Conservation (phyloP, 2,113 vertebrate genomes). For the Melospiza melodia region DNA sequence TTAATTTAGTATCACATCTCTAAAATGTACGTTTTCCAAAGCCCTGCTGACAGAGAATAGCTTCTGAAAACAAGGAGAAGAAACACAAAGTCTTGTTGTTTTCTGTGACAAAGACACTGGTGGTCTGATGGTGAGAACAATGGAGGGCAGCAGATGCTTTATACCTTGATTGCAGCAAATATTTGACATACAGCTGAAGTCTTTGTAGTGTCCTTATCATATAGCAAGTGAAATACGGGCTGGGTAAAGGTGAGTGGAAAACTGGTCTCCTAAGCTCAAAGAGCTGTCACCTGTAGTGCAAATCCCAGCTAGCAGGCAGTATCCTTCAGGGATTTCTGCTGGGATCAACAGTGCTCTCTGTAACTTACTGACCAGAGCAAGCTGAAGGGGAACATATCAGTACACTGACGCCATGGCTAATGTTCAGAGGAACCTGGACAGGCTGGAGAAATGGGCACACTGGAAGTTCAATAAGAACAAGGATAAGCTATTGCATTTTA, state of each 20-base stretch:
- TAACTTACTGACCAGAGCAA: background rate
- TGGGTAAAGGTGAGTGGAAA: background rate
- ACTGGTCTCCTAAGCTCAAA: background rate
- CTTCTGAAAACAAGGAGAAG: background rate
- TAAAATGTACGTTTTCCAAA: background rate
- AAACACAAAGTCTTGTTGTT: background rate
- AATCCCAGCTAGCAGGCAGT: background rate
- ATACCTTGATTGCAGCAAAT: background rate
- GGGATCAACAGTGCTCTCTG: background rate
- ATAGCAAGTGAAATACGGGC: background rate
- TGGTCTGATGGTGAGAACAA: background rate
- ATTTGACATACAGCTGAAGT: background rate
- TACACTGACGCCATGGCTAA: background rate
- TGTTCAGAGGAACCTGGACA: background rate
- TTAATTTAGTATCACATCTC: background rate
- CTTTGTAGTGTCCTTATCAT: background rate
- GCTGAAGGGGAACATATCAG: background rate
- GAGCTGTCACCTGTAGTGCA: background rate
- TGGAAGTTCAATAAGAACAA: background rate
- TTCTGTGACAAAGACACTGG: background rate
- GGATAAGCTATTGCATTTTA: background rate
- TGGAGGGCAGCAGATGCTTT: background rate
- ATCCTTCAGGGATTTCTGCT: background rate
- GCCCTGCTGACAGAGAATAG: background rate
- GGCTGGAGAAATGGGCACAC: background rate